Conservation (phyloP, 2,797 vertebrate species). For the Avahi laniger region DNA sequence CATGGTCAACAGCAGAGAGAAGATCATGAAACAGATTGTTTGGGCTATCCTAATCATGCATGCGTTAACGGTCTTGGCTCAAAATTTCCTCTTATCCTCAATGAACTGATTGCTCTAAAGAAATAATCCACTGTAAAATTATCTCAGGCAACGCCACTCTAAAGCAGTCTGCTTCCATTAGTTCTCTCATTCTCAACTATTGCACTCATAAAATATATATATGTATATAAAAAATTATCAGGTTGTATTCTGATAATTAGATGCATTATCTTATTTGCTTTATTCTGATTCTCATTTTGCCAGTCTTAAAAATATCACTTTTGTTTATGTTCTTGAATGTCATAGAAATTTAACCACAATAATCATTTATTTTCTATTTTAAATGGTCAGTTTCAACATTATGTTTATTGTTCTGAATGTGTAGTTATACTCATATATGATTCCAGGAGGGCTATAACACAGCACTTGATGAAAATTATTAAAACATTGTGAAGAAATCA, state of each 20-base stretch:
- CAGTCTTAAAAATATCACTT: not conserved
- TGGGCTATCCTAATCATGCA: not conserved
- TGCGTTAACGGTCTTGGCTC: not conserved
- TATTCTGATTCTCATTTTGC: not conserved
- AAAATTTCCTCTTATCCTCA: not conserved
- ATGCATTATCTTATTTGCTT: not conserved
- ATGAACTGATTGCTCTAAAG: not conserved
- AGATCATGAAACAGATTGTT: not conserved
- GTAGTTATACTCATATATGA: not conserved
- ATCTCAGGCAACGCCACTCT: not conserved
- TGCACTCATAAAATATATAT: not conserved
- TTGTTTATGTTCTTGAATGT: not conserved
- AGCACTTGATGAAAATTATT: not conserved
- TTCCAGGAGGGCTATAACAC: not conserved
- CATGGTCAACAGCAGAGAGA: not conserved
- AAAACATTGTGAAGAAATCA: not conserved
- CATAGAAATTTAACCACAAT: not conserved
- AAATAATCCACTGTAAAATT: not conserved
- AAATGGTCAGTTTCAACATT: not conserved
- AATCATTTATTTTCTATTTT: not conserved
- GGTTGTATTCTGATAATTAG: not conserved
- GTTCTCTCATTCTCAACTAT: not conserved
- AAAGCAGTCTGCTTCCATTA: not conserved
- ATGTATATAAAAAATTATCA: not conserved
- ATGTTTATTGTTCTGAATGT: not conserved